A percentile compares a stretch with the other conserved stretches of the same genome.
Evolutionary conservation across 2,888 invertebrate species (phyloP).

Genomic region (Macaria liturata): DNA sequence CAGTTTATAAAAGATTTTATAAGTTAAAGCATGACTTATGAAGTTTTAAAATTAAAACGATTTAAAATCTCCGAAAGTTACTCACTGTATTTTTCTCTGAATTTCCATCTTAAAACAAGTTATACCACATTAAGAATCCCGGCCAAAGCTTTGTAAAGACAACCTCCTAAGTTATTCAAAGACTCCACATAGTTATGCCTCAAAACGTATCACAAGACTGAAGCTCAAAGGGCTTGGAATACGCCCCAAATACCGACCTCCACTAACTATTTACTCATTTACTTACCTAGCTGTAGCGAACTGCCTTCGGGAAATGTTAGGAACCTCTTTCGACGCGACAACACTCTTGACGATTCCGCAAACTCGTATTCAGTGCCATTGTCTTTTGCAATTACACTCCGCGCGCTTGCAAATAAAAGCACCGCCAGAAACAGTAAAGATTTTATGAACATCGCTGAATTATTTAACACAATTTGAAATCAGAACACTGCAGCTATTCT

Average conservation of each 20-base stretch:
- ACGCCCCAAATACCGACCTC: constrained; percentile 36
- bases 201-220: constrained; percentile 30
- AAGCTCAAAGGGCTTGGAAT: constrained; percentile 35
- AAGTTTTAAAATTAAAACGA: too few relatives aligned
- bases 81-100: too few relatives aligned
- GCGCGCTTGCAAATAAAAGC: constrained; percentile 38
- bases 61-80: too few relatives aligned
- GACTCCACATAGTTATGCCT: constrained; percentile 30
- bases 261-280: constrained; percentile 47
- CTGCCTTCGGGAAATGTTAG: constrained; percentile 84
- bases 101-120: too few relatives aligned
- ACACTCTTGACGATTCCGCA: constrained; percentile 48
- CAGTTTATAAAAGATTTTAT: too few relatives aligned
- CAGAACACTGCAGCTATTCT: too few relatives aligned
- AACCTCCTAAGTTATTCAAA: constrained; percentile 28
- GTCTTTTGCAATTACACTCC: constrained; percentile 46
- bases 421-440: constrained; percentile 19
- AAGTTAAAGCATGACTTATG: too few relatives aligned
- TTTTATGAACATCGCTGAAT: constrained; percentile 25
- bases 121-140: constrained; percentile 10
- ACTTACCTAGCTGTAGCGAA: constrained; percentile 84
- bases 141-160: constrained; percentile 21
- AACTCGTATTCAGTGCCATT: constrained; percentile 46
- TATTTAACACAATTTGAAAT: constrained; percentile 11
- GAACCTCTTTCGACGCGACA: constrained; percentile 83